Conservation (phyloP, 2,113 vertebrate species). For the Eurystomus gularis region DNA sequence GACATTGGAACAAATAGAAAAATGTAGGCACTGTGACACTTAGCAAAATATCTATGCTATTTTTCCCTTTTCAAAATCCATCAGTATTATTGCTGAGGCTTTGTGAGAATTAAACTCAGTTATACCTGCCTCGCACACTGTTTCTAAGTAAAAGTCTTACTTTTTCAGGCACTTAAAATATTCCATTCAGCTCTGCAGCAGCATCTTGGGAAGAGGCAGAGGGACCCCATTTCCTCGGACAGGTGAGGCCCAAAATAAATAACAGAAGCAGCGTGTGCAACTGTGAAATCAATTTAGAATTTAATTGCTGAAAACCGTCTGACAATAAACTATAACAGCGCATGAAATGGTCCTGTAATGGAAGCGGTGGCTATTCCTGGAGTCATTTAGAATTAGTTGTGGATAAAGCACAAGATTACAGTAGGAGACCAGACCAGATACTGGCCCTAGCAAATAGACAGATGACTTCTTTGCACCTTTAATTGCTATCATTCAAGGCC, state of each 20-base stretch:
- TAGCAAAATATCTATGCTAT: neutral
- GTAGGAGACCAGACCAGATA: conserved; percentile 31
- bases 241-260: conserved; percentile 61
- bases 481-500: conserved; percentile 61
- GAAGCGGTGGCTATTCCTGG: conserved; percentile 47
- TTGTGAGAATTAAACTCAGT: conserved; percentile 33
- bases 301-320: conserved; percentile 63
- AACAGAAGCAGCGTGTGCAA: conserved; percentile 19
- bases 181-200: neutral
- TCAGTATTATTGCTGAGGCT: conserved; percentile 9
- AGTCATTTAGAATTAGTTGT: conserved; percentile 56
- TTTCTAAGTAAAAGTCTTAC: conserved; percentile 30
- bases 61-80: conserved; percentile 34
- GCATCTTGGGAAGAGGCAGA: neutral
- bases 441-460: conserved; percentile 48
- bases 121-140: neutral
- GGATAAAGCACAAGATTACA: conserved; percentile 52
- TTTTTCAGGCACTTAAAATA: conserved; percentile 49
- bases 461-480: conserved; percentile 67
- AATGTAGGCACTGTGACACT: neutral
- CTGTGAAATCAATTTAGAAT: conserved; percentile 68
- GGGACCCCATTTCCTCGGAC: neutral
- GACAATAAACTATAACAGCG: conserved; percentile 60
- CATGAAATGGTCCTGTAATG: conserved; percentile 59
- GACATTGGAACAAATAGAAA: conserved; percentile 39